Base-by-base conservation (phyloP, 2,888 invertebrate species). In the Sialis lutaria region DNA sequence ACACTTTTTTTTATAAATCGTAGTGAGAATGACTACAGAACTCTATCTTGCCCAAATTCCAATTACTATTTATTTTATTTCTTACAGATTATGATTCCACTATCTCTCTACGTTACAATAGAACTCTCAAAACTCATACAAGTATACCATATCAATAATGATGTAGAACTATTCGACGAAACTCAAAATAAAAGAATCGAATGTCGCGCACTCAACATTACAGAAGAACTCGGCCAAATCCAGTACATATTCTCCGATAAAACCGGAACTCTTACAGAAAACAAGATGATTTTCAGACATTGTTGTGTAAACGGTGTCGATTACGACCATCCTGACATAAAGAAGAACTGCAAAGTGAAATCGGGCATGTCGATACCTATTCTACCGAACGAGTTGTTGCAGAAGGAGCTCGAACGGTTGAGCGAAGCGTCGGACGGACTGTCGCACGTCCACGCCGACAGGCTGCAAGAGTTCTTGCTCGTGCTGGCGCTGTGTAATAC, bases 171-270 rank as follows among this genome's bases (percentile, higher is more conserved):
- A 61, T 91, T 85, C 64, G 90, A 96, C 64, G 73, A 79, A 13
- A 74, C 79, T 49, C 83, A 83, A 34, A 84, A 91, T 62, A 87
- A 82, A 56, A 72, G 79, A 54, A 77, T 86, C 47, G 84, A 92
- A 65, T 97, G 95, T 63, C 79, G 93, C 39, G 93, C 95, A 40
- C 74, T 93, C 60, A 96, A 97, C 64, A 95, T 97, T 52, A 92
- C 95, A 0, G 96, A 97, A 65, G 96, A 97, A 67, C 73, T 97
- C 55, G 97, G 97, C 1, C 96, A 97, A 69, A 74, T 88, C 44
- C 84, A 90, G 59, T 95, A 96, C 60, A 76, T 97, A 53, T 96
- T 97, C 67, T 91, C 90, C 7, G 97, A 97, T 64, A 97, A 97
- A 68, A 97, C 97, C 1, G 97, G 97, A 6, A 97, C 97, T 2